Evolutionary conservation across 2,888 invertebrate species (phyloP).

Genomic region (Cryptocephalus primarius): DNA sequence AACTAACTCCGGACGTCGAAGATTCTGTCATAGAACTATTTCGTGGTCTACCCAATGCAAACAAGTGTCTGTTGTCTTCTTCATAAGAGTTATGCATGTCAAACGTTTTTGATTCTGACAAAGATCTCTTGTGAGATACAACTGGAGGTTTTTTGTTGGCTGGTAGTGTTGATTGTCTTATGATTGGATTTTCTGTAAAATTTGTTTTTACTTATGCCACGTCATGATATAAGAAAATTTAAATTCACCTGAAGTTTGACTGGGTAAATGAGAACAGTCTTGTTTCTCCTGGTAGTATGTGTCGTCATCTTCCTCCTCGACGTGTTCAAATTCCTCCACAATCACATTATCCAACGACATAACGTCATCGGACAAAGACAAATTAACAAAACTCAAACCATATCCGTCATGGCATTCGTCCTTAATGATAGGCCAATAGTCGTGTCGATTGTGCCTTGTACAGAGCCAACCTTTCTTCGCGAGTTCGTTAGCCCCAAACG

Average conservation of each 20-base stretch:
- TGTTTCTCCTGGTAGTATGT: constrained; percentile 13
- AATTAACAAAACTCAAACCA: constrained; percentile 23
- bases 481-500: constrained; percentile 70
- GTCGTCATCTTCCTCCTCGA: constrained; percentile 14
- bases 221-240: background rate
- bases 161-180: constrained; percentile 43
- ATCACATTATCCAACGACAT: constrained; percentile 13
- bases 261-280: constrained; percentile 13
- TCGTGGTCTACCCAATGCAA: constrained; percentile 9
- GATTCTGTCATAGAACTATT: constrained; percentile 60
- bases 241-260: constrained; percentile 14
- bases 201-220: constrained; percentile 1
- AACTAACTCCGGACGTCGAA: constrained; percentile 72
- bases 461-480: constrained; percentile 63
- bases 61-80: constrained; percentile 8
- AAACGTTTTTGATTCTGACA: constrained; percentile 59
- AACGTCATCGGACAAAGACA: constrained; percentile 15
- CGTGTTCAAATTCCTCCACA: constrained; percentile 11
- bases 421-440: constrained; percentile 64
- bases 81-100: constrained; percentile 37
- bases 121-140: constrained; percentile 46
- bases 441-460: constrained; percentile 60
- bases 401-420: constrained; percentile 38
- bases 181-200: constrained; percentile 16
- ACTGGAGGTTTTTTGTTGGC: constrained; percentile 39